Evolutionary conservation across 2,113 vertebrate species (phyloP), one percentile per base, ranked within the genome.

Genomic region (Stictonetta naevosa): DNA sequence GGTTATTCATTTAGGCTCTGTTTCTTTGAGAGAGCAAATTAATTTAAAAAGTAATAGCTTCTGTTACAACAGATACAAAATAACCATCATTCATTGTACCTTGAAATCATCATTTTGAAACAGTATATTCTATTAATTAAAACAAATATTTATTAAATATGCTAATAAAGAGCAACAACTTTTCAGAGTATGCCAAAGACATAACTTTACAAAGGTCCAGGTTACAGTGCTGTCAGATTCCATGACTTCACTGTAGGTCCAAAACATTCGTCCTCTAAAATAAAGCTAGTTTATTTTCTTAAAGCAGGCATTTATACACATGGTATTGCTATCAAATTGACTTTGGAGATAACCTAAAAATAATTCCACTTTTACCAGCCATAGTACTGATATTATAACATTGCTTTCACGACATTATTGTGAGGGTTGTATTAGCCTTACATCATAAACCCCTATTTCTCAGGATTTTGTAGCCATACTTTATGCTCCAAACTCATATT

Each of bases 311-410:
- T 90, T 84, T 93, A 68, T 40, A 68, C 13, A 63, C 34, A 34
- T 68, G 22, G 13, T 82, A 63, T 74, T 87, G 69, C 74, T 90
- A 50, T 83, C 25, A 59, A 92, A 75, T 42, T 94, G 69, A 68
- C 52, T 84, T 93, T 85, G 83, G 44, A 88, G 63, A 85, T 85
- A 81, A 44, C 31, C 83, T 91, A 72, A 96, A 96, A 93, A 79
- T 66, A 91, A 78, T 88, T 62, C 10, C 28, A 77, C 19, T 79
- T 75, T 76, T 56, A 81, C 74, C 59, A 7, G 38, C n/a, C 62
- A 85, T 33, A 82, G 18, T 50, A 81, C 56, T 48, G 31, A 16
- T 48, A 86, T 74, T 90, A 42, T 42, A 68, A 75, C 28, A 72
- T n/a, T 58, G 29, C 21, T 96, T 89, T 46, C 67, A 71, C 17